Evolutionary conservation across 2,113 vertebrate genomes (phyloP).

Genomic region (Xyrauchen texanus): DNA sequence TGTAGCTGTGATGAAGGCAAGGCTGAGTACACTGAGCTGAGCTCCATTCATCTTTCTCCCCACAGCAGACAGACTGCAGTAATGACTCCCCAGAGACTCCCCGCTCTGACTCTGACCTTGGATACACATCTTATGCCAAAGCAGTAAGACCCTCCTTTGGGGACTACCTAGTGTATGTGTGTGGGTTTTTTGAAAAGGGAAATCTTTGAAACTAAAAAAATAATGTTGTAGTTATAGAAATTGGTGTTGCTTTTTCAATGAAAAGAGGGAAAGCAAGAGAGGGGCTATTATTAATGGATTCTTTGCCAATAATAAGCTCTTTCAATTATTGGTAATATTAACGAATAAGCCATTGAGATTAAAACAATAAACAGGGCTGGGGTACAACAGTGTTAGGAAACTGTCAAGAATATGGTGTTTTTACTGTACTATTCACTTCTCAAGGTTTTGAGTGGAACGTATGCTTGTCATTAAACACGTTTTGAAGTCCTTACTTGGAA

Average conservation of each 20-base stretch:
- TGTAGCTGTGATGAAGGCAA: not conserved
- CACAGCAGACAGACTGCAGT: not conserved
- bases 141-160: not conserved
- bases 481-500: too few species aligned
- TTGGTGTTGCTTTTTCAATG: not conserved
- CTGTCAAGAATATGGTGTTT: not conserved
- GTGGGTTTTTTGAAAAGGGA: not conserved
- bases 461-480: too few species aligned
- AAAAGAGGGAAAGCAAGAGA: not conserved
- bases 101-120: slow-evolving; percentile 12
- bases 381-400: not conserved
- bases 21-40: not conserved
- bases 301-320: not conserved
- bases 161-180: not conserved
- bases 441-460: too few species aligned
- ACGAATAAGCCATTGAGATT: not conserved
- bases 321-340: slow-evolving; percentile 6
- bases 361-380: not conserved
- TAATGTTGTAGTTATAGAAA: not conserved
- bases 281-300: not conserved
- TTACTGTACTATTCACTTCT: too few species aligned
- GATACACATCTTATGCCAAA: not conserved
- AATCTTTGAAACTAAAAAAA: not conserved
- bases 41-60: slow-evolving; percentile 13
- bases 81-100: slow-evolving; percentile 18